phyloP scores from a whole-genome alignment of 2,888 invertebrate genomes.

The Eurytoma californica region DNA sequence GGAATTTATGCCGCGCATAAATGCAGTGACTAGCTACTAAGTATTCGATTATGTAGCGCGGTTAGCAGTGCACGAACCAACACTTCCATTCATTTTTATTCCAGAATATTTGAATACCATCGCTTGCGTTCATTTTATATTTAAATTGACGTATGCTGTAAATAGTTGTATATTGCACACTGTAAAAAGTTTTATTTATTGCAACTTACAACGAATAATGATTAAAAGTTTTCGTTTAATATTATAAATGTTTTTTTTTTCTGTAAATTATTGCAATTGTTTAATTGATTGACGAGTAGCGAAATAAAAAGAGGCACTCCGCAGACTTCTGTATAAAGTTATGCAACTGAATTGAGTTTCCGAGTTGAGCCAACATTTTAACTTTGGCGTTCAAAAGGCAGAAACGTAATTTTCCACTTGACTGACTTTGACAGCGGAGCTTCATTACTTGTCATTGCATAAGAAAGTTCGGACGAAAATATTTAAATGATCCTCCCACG shows the following conservation, averaged over 20 bases:
- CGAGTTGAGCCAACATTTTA: too few relatives aligned
- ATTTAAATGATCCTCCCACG: conserved; percentile 9
- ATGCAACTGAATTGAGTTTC: too few relatives aligned
- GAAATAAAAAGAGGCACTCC: too few relatives aligned
- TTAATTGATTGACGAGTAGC: too few relatives aligned
- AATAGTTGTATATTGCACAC: too few relatives aligned
- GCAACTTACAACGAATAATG: not conserved
- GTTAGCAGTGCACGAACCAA: not conserved
- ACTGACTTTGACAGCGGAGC: not conserved
- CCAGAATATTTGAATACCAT: not conserved
- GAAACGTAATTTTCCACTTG: not conserved
- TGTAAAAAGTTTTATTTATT: too few relatives aligned
- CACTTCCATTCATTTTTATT: conserved; percentile 17
- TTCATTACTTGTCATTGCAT: conserved; percentile 1
- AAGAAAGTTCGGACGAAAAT: not conserved
- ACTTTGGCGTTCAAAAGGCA: not conserved
- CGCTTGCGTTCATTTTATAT: too few relatives aligned
- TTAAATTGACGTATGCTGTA: too few relatives aligned
- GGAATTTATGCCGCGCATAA: conserved; percentile 40
- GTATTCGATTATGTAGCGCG: conserved; percentile 33
- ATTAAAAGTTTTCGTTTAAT: not conserved
- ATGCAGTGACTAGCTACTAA: conserved; percentile 39
- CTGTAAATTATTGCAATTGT: too few relatives aligned
- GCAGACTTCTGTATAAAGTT: too few relatives aligned
- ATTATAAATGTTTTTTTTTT: too few relatives aligned